Base-by-base conservation (phyloP, 2,797 vertebrate species). In the Paedocypris micromegethes region DNA sequence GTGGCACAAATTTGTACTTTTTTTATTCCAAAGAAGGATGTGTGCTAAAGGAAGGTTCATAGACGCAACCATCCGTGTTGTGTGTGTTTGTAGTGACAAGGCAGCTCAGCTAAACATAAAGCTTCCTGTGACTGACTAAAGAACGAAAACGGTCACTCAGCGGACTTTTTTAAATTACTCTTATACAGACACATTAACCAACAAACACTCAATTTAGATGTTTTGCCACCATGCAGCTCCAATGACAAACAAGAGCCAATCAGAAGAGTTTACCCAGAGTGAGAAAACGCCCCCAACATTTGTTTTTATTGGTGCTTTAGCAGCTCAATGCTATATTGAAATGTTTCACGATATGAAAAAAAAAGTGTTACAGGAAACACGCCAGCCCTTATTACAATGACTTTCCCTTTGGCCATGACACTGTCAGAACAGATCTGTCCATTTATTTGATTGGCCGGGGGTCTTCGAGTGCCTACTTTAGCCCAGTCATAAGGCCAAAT, bases 401-500 rank as follows among this genome's bases (percentile, higher is more conserved):
- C 79, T 82, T 84, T 84, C 74, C 82, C 76, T 78, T 72, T 75
- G 68, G 77, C 79, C 79, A 75, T 69, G 74, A 63, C 80, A 65
- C 64, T 59, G 75, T 73, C 77, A 71, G 56, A 49, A 51, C 6
- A 5, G 72, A 68, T 58, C 49, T 68, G 45, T 83, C 85, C 83
- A 85, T 79, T 77, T 73, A 71, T 65, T 23, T 6, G 9, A 75
- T 78, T 73, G 76, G 78, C 78, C 78, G 83, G 82, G 83, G 83
- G 81, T 83, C 79, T 78, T 74, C 79, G 78, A 78, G 66, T 71
- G 73, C 80, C 78, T 76, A 81, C 83, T 85, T 77, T 83, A 42
- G 72, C 77, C 68, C 82, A 82, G 81, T 87, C 80, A 84, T 73
- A 75, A 79, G 79, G 81, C 83, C 79, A 83, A 67, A 50, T 6